Evolutionary conservation across 2,113 vertebrate species (phyloP).

Genomic region (Blennius ocellaris): DNA sequence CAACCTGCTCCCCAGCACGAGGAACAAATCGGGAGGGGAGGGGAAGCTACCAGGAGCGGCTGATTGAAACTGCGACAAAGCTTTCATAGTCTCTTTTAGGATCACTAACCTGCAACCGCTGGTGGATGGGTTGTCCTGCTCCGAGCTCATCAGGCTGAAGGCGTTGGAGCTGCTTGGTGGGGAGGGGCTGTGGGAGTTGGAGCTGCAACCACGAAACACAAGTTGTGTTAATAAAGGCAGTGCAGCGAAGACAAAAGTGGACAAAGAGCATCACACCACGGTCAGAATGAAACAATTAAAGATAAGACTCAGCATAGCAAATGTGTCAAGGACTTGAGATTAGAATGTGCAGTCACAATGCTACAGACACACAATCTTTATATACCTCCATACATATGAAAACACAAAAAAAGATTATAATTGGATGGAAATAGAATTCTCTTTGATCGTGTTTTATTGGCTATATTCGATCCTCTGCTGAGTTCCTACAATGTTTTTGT

Average conservation of each 20-base stretch:
- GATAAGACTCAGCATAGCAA: slow-evolving; percentile 28
- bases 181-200: slow-evolving; percentile 85
- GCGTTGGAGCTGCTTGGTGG: slow-evolving; percentile 87
- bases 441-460: too few relatives aligned
- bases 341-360: neutral
- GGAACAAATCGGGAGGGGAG: neutral
- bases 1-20: neutral
- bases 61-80: too few relatives aligned
- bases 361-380: neutral
- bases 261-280: neutral
- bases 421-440: too few relatives aligned
- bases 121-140: slow-evolving; percentile 89
- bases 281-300: slow-evolving; percentile 5
- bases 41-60: too few relatives aligned
- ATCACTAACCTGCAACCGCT: slow-evolving; percentile 90
- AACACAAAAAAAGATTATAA: too few relatives aligned
- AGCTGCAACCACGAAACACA: slow-evolving; percentile 70
- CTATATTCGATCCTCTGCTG: too few relatives aligned
- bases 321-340: neutral
- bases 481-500: too few relatives aligned
- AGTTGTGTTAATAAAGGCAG: slow-evolving; percentile 10
- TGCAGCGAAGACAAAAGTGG: neutral
- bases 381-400: neutral
- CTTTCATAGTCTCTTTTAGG: neutral
- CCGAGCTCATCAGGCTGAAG: slow-evolving; percentile 89